Percentiles rank a stretch among this genome's conserved stretches.
Evolutionary conservation across 1,140 invertebrate species (phyloP).

Genomic region (Apis cerana): DNA sequence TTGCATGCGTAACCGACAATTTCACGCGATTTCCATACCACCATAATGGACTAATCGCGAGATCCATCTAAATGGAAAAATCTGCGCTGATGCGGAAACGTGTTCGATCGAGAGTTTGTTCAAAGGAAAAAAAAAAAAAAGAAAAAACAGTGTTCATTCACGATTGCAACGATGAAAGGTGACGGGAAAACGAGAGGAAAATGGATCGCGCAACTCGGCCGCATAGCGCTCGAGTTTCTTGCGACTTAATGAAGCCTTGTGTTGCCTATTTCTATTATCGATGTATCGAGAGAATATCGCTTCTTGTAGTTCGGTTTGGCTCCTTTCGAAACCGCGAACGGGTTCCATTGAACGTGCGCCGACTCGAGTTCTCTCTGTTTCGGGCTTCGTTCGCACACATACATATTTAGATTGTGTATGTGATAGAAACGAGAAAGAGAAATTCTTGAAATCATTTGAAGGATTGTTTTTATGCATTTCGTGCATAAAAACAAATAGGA

Average conservation of each 20-base stretch:
- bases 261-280: slow-evolving; percentile 18
- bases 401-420: background rate
- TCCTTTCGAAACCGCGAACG: background rate
- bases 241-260: slow-evolving; percentile 13
- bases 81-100: background rate
- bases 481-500: too few relatives aligned
- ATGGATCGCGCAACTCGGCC: slow-evolving; percentile 1
- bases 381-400: slow-evolving; percentile 1
- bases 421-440: background rate
- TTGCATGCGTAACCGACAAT: slow-evolving; percentile 34
- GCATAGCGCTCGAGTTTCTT: slow-evolving; percentile 40
- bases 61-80: background rate
- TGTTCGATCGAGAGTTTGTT: background rate
- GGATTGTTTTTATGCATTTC: background rate
- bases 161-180: background rate
- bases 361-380: slow-evolving; percentile 21
- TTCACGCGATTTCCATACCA: slow-evolving; percentile 12
- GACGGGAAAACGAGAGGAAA: slow-evolving; percentile 40
- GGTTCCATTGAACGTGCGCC: background rate
- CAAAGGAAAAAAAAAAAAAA: background rate
- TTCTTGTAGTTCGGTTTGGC: background rate
- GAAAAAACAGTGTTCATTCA: slow-evolving; percentile 18
- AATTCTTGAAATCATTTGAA: background rate
- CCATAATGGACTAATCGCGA: slow-evolving; percentile 1
- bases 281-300: slow-evolving; percentile 17